Conservation (phyloP, 1,140 invertebrate species). For the Acromyrmex charruanus region DNA sequence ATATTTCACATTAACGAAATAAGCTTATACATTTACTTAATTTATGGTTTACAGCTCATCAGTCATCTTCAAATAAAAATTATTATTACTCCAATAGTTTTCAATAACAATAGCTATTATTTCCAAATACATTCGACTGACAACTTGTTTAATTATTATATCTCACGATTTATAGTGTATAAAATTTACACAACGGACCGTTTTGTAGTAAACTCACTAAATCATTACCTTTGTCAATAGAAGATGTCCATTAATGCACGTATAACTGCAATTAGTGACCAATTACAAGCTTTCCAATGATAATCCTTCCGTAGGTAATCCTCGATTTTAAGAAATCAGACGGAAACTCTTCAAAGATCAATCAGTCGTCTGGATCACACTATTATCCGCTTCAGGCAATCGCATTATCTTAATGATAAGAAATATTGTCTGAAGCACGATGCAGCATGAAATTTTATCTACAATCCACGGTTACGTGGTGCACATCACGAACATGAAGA, state of each 20-base stretch:
- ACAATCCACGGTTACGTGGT: slow-evolving; percentile 11
- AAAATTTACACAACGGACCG: background rate
- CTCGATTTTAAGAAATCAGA: background rate
- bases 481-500: slow-evolving; percentile 40
- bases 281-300: slow-evolving; percentile 5
- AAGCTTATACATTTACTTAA: background rate
- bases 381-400: background rate
- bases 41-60: slow-evolving; percentile 13
- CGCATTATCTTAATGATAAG: background rate
- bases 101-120: background rate
- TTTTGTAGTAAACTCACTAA: background rate
- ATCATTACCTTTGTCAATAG: slow-evolving; percentile 8
- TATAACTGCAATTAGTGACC: background rate
- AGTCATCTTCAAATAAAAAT: slow-evolving; percentile 11
- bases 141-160: background rate
- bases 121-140: background rate
- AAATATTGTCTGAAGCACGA: background rate
- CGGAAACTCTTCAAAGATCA: background rate
- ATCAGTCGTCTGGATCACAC: background rate
- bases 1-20: background rate
- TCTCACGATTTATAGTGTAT: background rate
- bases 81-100: background rate
- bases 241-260: background rate
- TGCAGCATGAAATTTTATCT: slow-evolving; percentile 3
- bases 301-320: background rate